Evolutionary conservation across 2,113 vertebrate genomes (phyloP), one percentile per base, ranked within the genome.

Genomic region (Bubo scandiacus): DNA sequence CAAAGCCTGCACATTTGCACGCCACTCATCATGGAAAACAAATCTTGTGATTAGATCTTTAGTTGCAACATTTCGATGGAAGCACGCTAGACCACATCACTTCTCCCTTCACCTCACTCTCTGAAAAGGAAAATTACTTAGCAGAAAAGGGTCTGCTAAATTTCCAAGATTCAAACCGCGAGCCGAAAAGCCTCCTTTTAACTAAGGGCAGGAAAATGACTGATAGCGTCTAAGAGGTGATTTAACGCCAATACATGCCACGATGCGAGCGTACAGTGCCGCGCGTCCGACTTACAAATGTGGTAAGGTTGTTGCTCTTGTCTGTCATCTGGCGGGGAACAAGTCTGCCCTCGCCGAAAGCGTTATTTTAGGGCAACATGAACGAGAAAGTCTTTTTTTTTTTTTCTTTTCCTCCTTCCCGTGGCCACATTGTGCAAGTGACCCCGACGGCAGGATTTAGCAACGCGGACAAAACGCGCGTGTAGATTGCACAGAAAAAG

Each of bases 301-400:
- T 4, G 85, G 6, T 12, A 19, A n/a, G 68, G 52, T 79, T 92
- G 85, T 45, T 92, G 92, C 94, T 96, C 90, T 82, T 75, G 85
- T 30, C 95, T 92, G 86, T 95, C 96, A 96, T 78, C 94, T 92
- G 92, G 82, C 47, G 94, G 95, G 91, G 95, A 93, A 26, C 63
- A 4, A 49, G 86, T 6, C 91, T 25, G 92, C 72, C 95, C 94
- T 57, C 81, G 54, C 92, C 85, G 94, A 90, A 17, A 93, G 91
- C 82, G 5, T 8, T 59, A 10, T 62, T 80, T 40, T 12, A 63
- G 63, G 42, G 87, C 43, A 79, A 61, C 85, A 3, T 4, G 42
- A 71, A 68, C 59, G 54, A 54, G 40, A 36, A 36, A 36, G 36
- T 36, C 36, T 74, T 57, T 62, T 18, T 49, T 36, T 38, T 23